phyloP scores from a whole-genome alignment of 2,113 vertebrate genomes.

The Apodemus speciosus region DNA sequence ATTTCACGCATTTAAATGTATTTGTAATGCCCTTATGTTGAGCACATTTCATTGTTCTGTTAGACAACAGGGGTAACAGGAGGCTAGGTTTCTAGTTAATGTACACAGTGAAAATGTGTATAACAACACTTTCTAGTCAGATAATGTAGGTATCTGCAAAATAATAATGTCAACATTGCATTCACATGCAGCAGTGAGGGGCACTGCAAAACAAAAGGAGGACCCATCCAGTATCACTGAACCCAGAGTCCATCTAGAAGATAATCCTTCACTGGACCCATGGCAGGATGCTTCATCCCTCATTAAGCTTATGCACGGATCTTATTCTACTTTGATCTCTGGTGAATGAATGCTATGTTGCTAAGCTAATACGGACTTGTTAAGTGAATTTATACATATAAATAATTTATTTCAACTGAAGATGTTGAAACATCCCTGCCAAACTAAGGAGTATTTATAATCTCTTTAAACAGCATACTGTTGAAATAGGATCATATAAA shows the following conservation, averaged over 20 bases:
- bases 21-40: background rate
- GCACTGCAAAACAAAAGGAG: background rate
- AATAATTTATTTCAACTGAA: conserved; percentile 43
- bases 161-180: background rate
- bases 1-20: background rate
- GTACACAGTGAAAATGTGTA: background rate
- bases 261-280: background rate
- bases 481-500: conserved; percentile 37
- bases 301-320: background rate
- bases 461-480: background rate
- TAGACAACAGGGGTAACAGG: background rate
- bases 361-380: conserved; percentile 17
- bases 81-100: background rate
- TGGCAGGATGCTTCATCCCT: background rate
- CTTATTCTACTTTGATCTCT: conserved; percentile 22
- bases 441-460: conserved; percentile 7
- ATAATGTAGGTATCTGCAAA: background rate
- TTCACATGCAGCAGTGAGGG: background rate
- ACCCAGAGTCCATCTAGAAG: background rate
- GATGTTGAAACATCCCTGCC: background rate
- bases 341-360: conserved; percentile 23
- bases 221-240: background rate
- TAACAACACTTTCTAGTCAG: background rate
- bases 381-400: background rate
- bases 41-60: background rate